Base-by-base conservation (phyloP, 2,113 vertebrate genomes). In the Dasyornis broadbenti region DNA sequence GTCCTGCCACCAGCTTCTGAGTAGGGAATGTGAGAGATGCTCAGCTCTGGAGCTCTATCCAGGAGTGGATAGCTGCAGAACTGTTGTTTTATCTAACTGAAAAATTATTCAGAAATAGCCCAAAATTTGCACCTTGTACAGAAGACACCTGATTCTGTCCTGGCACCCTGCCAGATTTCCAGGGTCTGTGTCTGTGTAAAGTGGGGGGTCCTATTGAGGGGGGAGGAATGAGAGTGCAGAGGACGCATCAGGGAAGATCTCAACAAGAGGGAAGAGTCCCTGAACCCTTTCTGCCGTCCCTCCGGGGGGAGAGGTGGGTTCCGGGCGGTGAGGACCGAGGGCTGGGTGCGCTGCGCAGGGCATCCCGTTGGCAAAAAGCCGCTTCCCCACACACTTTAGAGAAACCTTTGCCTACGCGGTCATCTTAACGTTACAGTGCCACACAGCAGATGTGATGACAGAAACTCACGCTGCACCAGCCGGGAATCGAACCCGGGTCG, bases 401-500 rank as follows among this genome's bases (percentile, higher is more conserved):
- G 16, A 4, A 2, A 9, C 1, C 2, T 11, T 6, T 4, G 1
- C 1, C 1, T n/a, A n/a, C n/a, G n/a, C n/a, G n/a, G n/a, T n/a
- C n/a, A 28, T 16, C 15, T 30, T 17, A 2, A 9, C 27, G 10
- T 7, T 11, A 11, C 18, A 19, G 18, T 3, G 26, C 14, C 15
- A 27, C 49, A 3, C 8, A 15, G 8, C 24, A 27, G 14, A 9
- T 13, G 14, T 9, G 49, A 13, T 4, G 44, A 19, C 20, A 19
- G 18, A 45, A 20, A 45, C 19, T 45, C 15, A 19, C 44, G 18
- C 44, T 45, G 83, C 99, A 99, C 99, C 99, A 98, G 98, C 98
- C 98, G 97, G 98, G 98, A 98, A 98, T 98, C 98, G 98, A 98
- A 99, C 99, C 99, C 99, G 98, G 99, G 99, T 99, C 98, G 98